Evolutionary conservation across 2,888 invertebrate genomes (phyloP), one percentile per base, ranked within the genome.

Genomic region (Sarcophaga caerulescens): DNA sequence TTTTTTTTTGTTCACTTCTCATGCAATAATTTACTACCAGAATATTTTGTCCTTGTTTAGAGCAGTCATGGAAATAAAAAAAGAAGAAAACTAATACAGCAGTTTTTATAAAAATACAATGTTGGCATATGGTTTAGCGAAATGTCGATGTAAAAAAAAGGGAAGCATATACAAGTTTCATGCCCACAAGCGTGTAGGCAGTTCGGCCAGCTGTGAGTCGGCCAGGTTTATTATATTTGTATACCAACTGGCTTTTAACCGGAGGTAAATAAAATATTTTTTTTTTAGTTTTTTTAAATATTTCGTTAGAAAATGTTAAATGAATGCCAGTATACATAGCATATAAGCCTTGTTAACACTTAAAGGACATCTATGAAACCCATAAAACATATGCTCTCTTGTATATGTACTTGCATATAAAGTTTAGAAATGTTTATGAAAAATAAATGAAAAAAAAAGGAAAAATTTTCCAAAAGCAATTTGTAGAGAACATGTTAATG

Each of bases 321-420:
- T 52, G 52, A 52, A 52, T 52, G 52, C 12, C 12, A 52, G 17
- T 17, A 17, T 17, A 14, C 4, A 81, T 14, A 52, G 17, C 17
- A 52, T 17, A 52, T 52, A 84, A 77, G 87, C 84, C 80, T 80
- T 87, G 87, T 82, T 87, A 82, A 84, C 81, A 79, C 83, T 85
- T 84, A 70, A 84, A 87, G 87, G 52, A 52, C 12, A 52, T 52
- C 52, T 52, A 2, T 52, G 17, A 14, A 52, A 52, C 52, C 12
- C 4, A 52, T 52, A 52, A 52, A 14, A 52, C 17, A 52, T 14
- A 52, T 52, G 17, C 52, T 52, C 17, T 14, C 17, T 14, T 5
- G 1, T 52, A 52, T 52, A n/a, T n/a, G n/a, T n/a, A 0, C 52
- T 52, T 52, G 52, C 2, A 35, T 35, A 52, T 52, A 17, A 14